Evolutionary conservation across 2,797 vertebrate genomes (phyloP), one percentile per base, ranked within the genome.

Genomic region (Premnoplex brunnescens): DNA sequence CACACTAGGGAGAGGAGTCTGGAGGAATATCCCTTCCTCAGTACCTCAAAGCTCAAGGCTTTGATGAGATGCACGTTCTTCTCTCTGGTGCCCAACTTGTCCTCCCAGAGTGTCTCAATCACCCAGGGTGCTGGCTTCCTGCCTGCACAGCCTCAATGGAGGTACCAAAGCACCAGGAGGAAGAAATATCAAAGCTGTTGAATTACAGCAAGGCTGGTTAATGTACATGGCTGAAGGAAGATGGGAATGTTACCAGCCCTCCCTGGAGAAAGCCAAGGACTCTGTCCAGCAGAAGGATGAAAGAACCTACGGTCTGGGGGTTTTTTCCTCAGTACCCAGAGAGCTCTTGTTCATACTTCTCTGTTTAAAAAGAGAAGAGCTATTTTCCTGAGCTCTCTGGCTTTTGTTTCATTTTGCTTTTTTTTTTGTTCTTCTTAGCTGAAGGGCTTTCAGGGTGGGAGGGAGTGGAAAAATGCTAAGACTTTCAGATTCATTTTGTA

Each of bases 291-390:
- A 96, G 32, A 92, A 93, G 59, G 34, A 24, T 71, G 21, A 82
- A 75, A 34, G 44, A 94, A 94, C 37, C 0, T 0, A 89, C 80
- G 37, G 9, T 22, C 83, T 80, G 51, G 28, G 52, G 49, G 77
- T 72, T 89, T 83, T 71, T 51, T 28, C 15, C 15, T 26, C 17
- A 89, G 28, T 52, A 79, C 39, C 7, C 23, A 71, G 6, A 32
- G 37, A 78, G 85, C 32, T 48, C 12, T 10, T 76, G 39, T 62
- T 85, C 60, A 52, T 28, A 85, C 20, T 26, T 81, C 6, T 41
- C 36, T 58, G 27, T 72, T 68, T 46, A 90, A 92, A 95, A 95
- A 72, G 6, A 71, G 41, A 67, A 81, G 41, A 83, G 17, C 48
- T 68, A 15, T 95, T 89, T 77, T 88, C 60, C 54, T 36, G 46